Evolutionary conservation across 2,888 invertebrate species (phyloP).

Genomic region (Oligia latruncula): DNA sequence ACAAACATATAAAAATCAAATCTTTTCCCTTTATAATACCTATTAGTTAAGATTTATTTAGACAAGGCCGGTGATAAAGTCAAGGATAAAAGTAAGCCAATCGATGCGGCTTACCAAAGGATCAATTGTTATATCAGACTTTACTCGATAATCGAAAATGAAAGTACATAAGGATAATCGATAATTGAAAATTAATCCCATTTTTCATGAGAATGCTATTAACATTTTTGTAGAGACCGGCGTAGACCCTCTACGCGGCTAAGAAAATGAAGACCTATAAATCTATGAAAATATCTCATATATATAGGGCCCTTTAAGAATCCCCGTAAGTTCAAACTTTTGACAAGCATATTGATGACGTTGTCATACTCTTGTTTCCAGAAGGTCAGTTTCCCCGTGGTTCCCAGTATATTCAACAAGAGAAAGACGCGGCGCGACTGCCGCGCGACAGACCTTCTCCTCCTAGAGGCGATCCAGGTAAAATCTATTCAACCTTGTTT

Average conservation of each 20-base stretch:
- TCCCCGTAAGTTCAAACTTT: background rate
- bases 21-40: background rate
- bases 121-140: background rate
- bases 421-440: constrained; percentile 83
- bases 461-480: constrained; percentile 91
- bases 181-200: too few species aligned
- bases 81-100: background rate
- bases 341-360: background rate
- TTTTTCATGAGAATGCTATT: background rate
- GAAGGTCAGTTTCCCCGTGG: constrained; percentile 96
- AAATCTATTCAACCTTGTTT: too few species aligned
- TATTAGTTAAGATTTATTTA: background rate
- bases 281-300: background rate
- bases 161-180: background rate
- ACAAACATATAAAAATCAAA: background rate
- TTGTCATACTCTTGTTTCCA: constrained; percentile 81
- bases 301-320: background rate
- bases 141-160: background rate
- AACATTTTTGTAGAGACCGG: background rate
- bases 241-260: background rate
- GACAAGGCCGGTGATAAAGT: background rate
- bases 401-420: constrained; percentile 93
- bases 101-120: background rate
- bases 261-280: background rate
- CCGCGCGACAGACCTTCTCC: constrained; percentile 88